Evolutionary conservation across 1,140 invertebrate genomes (phyloP).

Genomic region (Zophobas morio): DNA sequence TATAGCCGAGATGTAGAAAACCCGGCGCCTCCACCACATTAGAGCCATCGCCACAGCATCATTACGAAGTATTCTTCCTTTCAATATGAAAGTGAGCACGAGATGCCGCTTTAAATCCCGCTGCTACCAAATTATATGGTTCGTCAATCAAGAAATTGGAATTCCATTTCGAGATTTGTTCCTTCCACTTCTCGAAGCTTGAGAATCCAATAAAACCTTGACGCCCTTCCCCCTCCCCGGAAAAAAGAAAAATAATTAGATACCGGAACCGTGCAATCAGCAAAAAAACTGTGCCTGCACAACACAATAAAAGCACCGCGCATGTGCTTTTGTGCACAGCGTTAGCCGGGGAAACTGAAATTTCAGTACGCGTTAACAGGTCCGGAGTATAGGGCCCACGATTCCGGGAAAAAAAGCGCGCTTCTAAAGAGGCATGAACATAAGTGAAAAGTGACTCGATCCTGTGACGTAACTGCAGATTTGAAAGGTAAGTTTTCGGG

Average conservation of each 20-base stretch:
- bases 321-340: background rate
- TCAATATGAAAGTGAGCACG: background rate
- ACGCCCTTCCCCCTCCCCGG: slow-evolving; percentile 8
- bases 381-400: slow-evolving; percentile 17
- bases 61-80: background rate
- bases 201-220: slow-evolving; percentile 29
- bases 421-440: slow-evolving; percentile 2
- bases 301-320: slow-evolving; percentile 28
- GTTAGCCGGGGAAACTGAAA: slow-evolving; percentile 34
- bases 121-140: background rate
- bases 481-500: too few relatives aligned
- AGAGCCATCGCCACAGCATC: too few relatives aligned
- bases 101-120: background rate
- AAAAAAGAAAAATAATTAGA: slow-evolving; percentile 26
- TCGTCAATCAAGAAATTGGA: background rate
- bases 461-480: too few relatives aligned
- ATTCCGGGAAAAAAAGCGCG: slow-evolving; percentile 23
- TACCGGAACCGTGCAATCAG: slow-evolving; percentile 19
- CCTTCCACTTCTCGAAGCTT: background rate
- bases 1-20: too few relatives aligned
- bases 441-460: slow-evolving; percentile 20
- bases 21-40: background rate
- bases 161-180: background rate
- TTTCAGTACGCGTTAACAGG: slow-evolving; percentile 32
- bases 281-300: slow-evolving; percentile 20